Conservation (phyloP, 2,888 invertebrate genomes). For the Polyommatus icarus region DNA sequence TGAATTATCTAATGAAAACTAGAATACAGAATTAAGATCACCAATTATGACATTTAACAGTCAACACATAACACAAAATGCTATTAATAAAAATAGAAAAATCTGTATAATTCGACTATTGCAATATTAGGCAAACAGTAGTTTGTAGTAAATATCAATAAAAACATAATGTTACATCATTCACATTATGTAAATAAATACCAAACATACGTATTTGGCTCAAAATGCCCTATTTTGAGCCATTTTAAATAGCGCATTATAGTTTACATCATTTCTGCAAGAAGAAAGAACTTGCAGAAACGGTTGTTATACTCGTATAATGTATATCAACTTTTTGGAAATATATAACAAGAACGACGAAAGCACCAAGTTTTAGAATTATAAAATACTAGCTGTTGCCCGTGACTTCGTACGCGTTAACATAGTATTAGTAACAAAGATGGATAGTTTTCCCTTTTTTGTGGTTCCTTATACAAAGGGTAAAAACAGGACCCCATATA, state of each 20-base stretch:
- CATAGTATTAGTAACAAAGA: too few relatives aligned
- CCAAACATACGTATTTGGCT: neutral
- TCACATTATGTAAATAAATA: neutral
- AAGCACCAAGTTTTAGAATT: neutral
- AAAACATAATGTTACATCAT: neutral
- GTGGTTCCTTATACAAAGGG: too few relatives aligned
- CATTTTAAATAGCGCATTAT: too few relatives aligned
- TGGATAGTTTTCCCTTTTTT: too few relatives aligned
- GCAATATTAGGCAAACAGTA: neutral
- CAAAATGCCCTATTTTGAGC: too few relatives aligned
- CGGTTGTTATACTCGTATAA: too few relatives aligned
- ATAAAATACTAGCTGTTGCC: too few relatives aligned
- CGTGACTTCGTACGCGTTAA: too few relatives aligned
- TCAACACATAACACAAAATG: neutral
- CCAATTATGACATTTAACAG: neutral
- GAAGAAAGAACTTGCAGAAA: too few relatives aligned
- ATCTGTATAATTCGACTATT: neutral
- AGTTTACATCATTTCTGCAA: too few relatives aligned
- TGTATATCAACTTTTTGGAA: neutral
- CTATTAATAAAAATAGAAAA: neutral
- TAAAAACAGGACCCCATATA: too few relatives aligned
- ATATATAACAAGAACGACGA: neutral
- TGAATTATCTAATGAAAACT: neutral
- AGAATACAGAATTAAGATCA: neutral
- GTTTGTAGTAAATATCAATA: neutral